Percentiles rank a stretch among this genome's conserved stretches.
phyloP scores from a whole-genome alignment of 2,888 invertebrate species.

The Rotaria macrura region DNA sequence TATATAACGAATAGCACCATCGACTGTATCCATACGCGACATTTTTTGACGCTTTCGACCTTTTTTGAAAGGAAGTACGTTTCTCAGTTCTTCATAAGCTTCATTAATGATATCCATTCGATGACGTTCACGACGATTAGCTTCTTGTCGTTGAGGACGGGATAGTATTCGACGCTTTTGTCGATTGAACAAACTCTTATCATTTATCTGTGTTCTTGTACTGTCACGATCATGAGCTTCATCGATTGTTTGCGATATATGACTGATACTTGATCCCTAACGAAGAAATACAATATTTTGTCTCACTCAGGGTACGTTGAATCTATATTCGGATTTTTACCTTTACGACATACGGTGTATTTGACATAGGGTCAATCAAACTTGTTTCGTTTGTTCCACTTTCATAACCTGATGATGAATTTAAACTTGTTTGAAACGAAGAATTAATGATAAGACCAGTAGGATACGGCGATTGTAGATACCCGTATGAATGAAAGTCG shows the following conservation, averaged over 20 bases:
- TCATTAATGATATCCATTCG: not conserved
- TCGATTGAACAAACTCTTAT: no score
- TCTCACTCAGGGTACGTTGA: no score
- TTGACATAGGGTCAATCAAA: not conserved
- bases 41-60: conserved; percentile 18
- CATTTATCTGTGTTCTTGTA: no score
- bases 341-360: not conserved
- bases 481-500: not conserved
- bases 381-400: not conserved
- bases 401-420: not conserved
- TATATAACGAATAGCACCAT: conserved; percentile 3
- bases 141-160: not conserved
- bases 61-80: conserved; percentile 9
- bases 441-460: not conserved
- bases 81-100: not conserved
- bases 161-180: not conserved
- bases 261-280: not conserved
- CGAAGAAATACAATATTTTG: not conserved
- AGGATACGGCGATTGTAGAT: not conserved
- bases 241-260: not conserved
- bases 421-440: not conserved
- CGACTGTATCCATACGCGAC: conserved; percentile 14
- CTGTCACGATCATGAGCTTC: no score
- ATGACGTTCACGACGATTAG: not conserved
- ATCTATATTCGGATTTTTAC: no score